These are phyloP conservation scores for Drosophila serrata DNA, from an alignment of 1,140 invertebrate species.

Conservation along the genomic window DNA sequence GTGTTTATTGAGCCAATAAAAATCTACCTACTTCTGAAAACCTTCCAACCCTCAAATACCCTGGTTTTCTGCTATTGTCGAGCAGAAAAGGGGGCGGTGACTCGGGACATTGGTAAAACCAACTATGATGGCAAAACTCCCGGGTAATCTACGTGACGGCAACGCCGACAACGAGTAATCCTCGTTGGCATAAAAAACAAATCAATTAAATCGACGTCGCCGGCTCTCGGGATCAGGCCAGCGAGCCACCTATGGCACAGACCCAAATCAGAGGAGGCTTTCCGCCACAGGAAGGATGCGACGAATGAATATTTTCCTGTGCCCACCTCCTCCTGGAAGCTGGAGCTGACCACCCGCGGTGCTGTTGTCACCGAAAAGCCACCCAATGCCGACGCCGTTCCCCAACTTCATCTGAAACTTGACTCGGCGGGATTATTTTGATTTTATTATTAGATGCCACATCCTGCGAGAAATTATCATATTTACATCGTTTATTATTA, in stretches of 20 bases:
- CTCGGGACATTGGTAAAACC: slow-evolving; percentile 28
- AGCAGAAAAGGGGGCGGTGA: slow-evolving; percentile 21
- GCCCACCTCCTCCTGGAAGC: background rate
- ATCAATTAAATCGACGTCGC: slow-evolving; percentile 82
- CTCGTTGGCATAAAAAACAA: slow-evolving; percentile 85
- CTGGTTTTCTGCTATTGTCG: background rate
- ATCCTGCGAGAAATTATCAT: slow-evolving; percentile 85
- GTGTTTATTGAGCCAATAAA: background rate
- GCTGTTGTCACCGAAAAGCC: slow-evolving; percentile 65
- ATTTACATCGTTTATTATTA: slow-evolving; percentile 86
- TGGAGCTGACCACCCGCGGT: slow-evolving; percentile 57
- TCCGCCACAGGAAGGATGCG: slow-evolving; percentile 79
- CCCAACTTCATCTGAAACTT: slow-evolving; percentile 17
- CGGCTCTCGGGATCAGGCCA: slow-evolving; percentile 27
- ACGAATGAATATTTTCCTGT: slow-evolving; percentile 85
- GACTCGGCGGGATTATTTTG: slow-evolving; percentile 79
- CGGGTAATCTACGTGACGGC: slow-evolving; percentile 75
- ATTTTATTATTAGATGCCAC: slow-evolving; percentile 86
- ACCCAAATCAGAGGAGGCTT: slow-evolving; percentile 64
- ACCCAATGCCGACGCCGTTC: background rate
- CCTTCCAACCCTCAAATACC: background rate
- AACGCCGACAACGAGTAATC: slow-evolving; percentile 71
- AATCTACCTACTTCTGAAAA: background rate
- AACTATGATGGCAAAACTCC: slow-evolving; percentile 44
- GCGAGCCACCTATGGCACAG: slow-evolving; percentile 3